phyloP scores from a whole-genome alignment of 2,888 invertebrate genomes.

The Heteromyza rotundicornis region DNA sequence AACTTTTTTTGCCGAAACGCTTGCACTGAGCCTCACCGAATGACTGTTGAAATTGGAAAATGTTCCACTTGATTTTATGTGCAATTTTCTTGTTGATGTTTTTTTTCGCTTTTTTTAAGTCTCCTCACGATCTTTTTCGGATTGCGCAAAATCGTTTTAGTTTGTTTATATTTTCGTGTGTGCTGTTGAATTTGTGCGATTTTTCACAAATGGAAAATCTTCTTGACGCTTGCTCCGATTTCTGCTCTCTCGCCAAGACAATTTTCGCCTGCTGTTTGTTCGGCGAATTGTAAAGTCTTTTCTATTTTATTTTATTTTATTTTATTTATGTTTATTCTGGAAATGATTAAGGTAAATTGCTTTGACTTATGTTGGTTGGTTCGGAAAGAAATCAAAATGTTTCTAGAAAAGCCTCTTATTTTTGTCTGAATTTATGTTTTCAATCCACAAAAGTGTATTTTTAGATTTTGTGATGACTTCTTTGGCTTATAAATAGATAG shows the following conservation, averaged over 20 bases:
- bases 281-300: neutral
- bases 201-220: neutral
- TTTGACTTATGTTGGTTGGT: too few relatives aligned
- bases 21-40: constrained; percentile 28
- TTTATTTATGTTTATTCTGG: too few relatives aligned
- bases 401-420: too few relatives aligned
- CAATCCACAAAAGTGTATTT: too few relatives aligned
- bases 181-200: neutral
- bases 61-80: constrained; percentile 39
- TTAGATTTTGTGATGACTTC: too few relatives aligned
- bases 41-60: constrained; percentile 34
- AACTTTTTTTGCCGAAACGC: constrained; percentile 18
- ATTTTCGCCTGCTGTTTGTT: neutral
- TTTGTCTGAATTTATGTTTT: too few relatives aligned
- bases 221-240: neutral
- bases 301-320: neutral
- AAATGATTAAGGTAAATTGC: too few relatives aligned
- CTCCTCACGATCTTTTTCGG: too few relatives aligned
- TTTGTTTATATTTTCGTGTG: neutral
- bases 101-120: constrained; percentile 8
- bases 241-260: too few relatives aligned
- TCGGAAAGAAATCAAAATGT: too few relatives aligned
- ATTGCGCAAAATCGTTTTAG: neutral
- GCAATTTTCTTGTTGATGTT: neutral
- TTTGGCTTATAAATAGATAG: too few relatives aligned